phyloP scores from a whole-genome alignment of 2,113 vertebrate species.

The Pangasianodon gigas region DNA sequence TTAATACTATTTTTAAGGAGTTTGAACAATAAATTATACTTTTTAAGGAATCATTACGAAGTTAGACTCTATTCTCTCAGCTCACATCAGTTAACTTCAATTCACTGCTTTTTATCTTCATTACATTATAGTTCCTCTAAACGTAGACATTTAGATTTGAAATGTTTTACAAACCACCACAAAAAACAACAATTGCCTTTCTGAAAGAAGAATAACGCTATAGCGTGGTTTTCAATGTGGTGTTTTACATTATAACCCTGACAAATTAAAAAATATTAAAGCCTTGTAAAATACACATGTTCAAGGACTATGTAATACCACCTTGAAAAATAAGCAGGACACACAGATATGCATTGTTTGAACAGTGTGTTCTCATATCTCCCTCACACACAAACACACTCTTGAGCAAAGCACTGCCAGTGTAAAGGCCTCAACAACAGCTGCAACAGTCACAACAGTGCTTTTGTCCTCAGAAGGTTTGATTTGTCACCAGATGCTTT shows the following conservation, averaged over 20 bases:
- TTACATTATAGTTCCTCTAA: not conserved
- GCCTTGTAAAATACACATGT: not conserved
- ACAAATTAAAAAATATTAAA: not conserved
- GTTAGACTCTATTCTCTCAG: not conserved
- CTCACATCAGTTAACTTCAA: not conserved
- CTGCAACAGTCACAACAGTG: not conserved
- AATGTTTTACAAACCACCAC: not conserved
- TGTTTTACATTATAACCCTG: not conserved
- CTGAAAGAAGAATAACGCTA: not conserved
- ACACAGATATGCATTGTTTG: conserved; percentile 15
- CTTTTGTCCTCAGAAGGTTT: conserved; percentile 28
- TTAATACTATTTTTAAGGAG: not conserved
- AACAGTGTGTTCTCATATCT: conserved; percentile 11
- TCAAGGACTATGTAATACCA: conserved; percentile 12
- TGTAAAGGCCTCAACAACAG: not conserved
- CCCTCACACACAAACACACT: not conserved
- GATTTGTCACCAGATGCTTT: conserved; percentile 20
- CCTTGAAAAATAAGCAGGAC: conserved; percentile 22
- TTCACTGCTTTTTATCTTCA: not conserved
- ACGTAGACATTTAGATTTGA: not conserved
- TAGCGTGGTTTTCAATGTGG: not conserved
- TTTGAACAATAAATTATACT: not conserved
- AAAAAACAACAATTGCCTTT: not conserved
- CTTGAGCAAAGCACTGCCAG: conserved; percentile 8
- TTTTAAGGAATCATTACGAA: not conserved